Evolutionary conservation across 2,113 vertebrate genomes (phyloP), one percentile per base, ranked within the genome.

Genomic region (Atlantisia rogersi): DNA sequence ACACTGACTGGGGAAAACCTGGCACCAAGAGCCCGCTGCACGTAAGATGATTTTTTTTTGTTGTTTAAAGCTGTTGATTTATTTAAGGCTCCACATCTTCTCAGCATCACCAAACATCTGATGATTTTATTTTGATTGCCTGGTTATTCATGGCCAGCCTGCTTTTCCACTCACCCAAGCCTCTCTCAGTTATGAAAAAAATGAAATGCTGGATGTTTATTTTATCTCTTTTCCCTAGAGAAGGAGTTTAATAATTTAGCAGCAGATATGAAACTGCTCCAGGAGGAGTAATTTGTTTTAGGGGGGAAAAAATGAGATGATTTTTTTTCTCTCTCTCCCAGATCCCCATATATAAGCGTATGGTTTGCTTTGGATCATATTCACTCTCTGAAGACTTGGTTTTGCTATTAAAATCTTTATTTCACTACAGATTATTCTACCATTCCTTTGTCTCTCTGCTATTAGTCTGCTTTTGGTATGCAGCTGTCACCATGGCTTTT

Each of bases 391-490:
- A 96, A 97, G 96, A 96, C 48, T 97, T 98, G 97, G 96, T 98
- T 98, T 98, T 98, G 96, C 97, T 94, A 97, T 98, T 98, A 98
- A 97, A 96, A 96, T 82, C 95, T 97, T 95, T 78, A 91, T 95
- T 94, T 91, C 58, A 17, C 92, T 82, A 76, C 95, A 96, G 94
- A 98, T 98, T 63, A 94, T 86, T 98, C 98, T 97, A 97, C 97
- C 98, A 97, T 96, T 68, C 96, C 94, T 96, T 95, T 90, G 91
- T 95, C 94, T 96, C 91, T 29, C 65, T 79, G 71, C 75, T 93
- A 79, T 94, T 88, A 89, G 88, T 52, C 85, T 85, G 95, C 90
- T 84, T 86, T 95, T 85, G 96, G 95, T 95, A 97, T 93, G 95
- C 91, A 94, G 97, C 96, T 96, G 95, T 96, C 97, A 93, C 88